Evolutionary conservation across 2,113 vertebrate genomes (phyloP), one percentile per base, ranked within the genome.

Genomic region (Oncorhynchus gorbuscha): DNA sequence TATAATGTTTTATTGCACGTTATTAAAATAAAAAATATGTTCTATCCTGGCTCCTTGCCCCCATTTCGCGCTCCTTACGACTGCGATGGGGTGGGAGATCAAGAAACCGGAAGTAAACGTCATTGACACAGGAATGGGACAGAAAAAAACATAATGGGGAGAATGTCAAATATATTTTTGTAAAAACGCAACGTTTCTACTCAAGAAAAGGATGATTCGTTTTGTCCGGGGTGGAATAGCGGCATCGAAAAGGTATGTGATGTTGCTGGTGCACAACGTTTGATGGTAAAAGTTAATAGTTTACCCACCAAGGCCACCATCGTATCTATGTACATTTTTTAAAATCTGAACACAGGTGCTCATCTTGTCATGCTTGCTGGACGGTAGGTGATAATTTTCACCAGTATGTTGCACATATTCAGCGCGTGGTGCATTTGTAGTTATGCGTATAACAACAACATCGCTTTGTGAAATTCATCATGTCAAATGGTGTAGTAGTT

Each of bases 81-180:
- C 16, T 14, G 16, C 3, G 12, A 9, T 51, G 59, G 61, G 68
- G 68, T 51, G 73, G 79, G 76, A 69, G 75, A 61, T 73, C 67
- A 73, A 66, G 28, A 72, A 77, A 91, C 93, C 83, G 93, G 93
- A 94, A 94, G 92, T 92, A 76, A 84, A 90, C 88, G 88, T 92
- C 87, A 85, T 69, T 73, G 84, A 87, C 88, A 87, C 88, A 78
- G 87, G 88, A 91, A 89, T 83, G 89, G 86, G 68, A 87, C 86
- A 76, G 76, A 79, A 83, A 69, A 87, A 83, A 81, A 80, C 71
- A 78, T 70, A 49, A 75, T 68, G 73, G 88, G 82, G 76, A 80
- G 81, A 86, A 87, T 83, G 87, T 87, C 79, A 85, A 70, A 83
- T 73, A 76, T 66, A 12, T 55, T 69, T 61, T 73, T 62, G 72